phyloP scores from a whole-genome alignment of 2,797 vertebrate species.

The Coregonus suidteri region DNA sequence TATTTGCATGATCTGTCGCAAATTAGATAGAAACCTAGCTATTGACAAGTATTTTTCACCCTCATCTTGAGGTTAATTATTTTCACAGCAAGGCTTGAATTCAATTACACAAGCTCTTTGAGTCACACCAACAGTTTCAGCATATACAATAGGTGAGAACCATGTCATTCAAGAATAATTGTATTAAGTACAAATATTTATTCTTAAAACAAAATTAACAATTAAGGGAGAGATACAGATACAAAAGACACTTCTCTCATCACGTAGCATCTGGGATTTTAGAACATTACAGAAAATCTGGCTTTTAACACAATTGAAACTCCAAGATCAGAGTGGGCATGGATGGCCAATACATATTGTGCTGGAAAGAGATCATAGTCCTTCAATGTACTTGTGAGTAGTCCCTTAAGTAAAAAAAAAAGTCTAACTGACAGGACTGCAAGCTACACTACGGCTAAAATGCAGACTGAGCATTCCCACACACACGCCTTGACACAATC shows the following conservation, averaged over 20 bases:
- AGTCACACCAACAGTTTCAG: neutral
- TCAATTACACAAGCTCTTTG: too few relatives aligned
- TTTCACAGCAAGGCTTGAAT: too few relatives aligned
- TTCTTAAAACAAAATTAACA: constrained; percentile 24
- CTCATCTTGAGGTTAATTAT: neutral
- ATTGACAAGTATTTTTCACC: constrained; percentile 53
- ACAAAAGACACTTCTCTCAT: constrained; percentile 2
- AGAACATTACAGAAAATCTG: neutral
- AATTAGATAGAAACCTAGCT: constrained; percentile 46
- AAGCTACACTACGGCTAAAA: neutral
- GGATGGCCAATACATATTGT: neutral
- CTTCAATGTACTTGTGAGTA: neutral
- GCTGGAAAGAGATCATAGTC: neutral
- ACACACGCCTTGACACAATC: neutral
- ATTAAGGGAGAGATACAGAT: neutral
- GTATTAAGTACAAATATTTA: constrained; percentile 47
- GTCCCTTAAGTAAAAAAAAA: neutral
- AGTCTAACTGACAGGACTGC: neutral
- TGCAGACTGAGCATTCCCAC: neutral
- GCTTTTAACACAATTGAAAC: neutral
- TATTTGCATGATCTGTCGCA: too few relatives aligned
- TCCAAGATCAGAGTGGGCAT: neutral
- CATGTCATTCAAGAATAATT: constrained; percentile 27
- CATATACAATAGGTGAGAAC: neutral
- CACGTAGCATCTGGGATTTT: neutral